Evolutionary conservation across 2,797 vertebrate genomes (phyloP), one percentile per base, ranked within the genome.

Genomic region (Allobates femoralis): DNA sequence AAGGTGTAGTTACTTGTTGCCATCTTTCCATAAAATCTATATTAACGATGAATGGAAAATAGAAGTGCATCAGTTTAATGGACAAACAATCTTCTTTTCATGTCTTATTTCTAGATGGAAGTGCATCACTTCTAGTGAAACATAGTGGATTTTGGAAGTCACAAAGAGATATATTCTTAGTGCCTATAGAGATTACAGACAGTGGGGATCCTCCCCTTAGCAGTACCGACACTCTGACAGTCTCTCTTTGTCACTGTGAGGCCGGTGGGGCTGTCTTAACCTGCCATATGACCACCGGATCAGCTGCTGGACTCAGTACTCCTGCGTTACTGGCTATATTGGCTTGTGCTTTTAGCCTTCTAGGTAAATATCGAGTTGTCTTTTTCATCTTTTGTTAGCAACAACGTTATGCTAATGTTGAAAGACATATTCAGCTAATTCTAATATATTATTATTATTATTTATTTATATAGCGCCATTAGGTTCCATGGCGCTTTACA

Each of bases 281-380:
- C 90, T 86, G 96, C 94, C 91, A 93, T 74, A 73, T 80, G 41
- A 90, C 91, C 14, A 90, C 90, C 69, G 91, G 93, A 93, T 90
- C 96, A 91, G 96, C 97, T 0, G 93, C 97, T 0, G 96, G 96
- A 5, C 96, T 98, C 93, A 97, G 97, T 89, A 97, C 97, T 0
- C 96, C 96, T 0, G 97, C 97, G 85, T 92, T 98, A 89, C 94
- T 97, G 83, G 97, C 96, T 66, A 97, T 98, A 84, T 88, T 98
- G 85, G 96, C 97, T 60, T 98, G 97, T 58, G 94, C 96, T 0
- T 95, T 96, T 62, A 97, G 96, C 0, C 93, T 98, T 23, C 90
- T 98, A 56, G 97, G 97, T 98, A 94, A 95, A 74, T 80, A 80
- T 81, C 2, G 3, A 21, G 41, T 26, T 77, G 32, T 34, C 41